phyloP scores from a whole-genome alignment of 2,888 invertebrate genomes.

The Diplolepis rosae region DNA sequence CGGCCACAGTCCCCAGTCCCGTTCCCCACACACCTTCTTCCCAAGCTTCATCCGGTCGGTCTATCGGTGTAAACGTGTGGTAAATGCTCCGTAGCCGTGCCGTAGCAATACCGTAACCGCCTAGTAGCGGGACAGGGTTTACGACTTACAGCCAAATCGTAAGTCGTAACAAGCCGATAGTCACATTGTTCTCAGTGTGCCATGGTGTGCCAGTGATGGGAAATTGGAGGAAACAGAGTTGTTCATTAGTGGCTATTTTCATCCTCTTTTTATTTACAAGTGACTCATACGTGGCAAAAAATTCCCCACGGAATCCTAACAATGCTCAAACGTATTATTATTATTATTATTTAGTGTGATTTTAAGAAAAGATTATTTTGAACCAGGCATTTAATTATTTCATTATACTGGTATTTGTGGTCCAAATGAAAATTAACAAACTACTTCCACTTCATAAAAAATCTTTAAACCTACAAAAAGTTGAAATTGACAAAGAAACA shows the following conservation, averaged over 20 bases:
- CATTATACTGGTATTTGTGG: too few relatives aligned
- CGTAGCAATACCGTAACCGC: too few relatives aligned
- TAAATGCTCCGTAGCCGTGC: background rate
- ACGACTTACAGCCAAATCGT: background rate
- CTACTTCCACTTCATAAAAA: too few relatives aligned
- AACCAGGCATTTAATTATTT: too few relatives aligned
- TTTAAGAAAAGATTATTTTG: too few relatives aligned
- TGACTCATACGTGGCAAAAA: constrained; percentile 14
- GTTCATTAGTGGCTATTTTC: constrained; percentile 9
- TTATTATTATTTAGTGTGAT: background rate
- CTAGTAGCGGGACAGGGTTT: too few relatives aligned
- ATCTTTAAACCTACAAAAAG: background rate
- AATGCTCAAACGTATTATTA: background rate
- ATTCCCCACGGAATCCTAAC: constrained; percentile 3
- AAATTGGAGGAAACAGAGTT: constrained; percentile 24
- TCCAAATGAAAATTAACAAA: too few relatives aligned
- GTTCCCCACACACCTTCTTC: background rate
- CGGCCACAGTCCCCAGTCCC: too few relatives aligned
- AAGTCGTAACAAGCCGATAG: background rate
- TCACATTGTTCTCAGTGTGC: constrained; percentile 5
- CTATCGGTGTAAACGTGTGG: constrained; percentile 14
- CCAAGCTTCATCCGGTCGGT: constrained; percentile 31
- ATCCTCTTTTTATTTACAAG: constrained; percentile 12
- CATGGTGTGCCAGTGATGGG: too few relatives aligned
- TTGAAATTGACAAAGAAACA: background rate